Percentiles rank a stretch among this genome's conserved stretches.
These are phyloP conservation scores for Drosophila nigritarsus DNA, from an alignment of 2,888 invertebrate species.

Conservation along the genomic window DNA sequence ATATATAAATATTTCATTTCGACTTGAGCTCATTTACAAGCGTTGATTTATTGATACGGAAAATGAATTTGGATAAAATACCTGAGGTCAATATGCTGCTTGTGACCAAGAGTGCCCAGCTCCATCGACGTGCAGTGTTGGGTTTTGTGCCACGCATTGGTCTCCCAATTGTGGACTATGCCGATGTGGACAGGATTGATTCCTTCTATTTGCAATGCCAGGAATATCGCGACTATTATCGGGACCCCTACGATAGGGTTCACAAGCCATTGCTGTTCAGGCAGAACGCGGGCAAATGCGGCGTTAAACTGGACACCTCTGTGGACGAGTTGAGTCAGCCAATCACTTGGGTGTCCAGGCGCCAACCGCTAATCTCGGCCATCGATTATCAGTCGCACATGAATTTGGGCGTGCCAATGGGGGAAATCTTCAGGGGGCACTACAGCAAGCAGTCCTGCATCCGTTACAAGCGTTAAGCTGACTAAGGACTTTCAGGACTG, in stretches of 20 bases:
- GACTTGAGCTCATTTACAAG: not conserved
- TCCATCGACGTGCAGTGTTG: slow-evolving; percentile 65
- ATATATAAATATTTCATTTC: not conserved
- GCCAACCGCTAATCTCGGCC: slow-evolving; percentile 14
- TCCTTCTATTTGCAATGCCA: slow-evolving; percentile 78
- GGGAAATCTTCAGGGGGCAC: slow-evolving; percentile 13
- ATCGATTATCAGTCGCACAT: slow-evolving; percentile 32
- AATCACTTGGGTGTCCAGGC: slow-evolving; percentile 19
- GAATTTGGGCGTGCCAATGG: slow-evolving; percentile 39
- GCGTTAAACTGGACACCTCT: slow-evolving; percentile 31
- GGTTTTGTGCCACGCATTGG: slow-evolving; percentile 79
- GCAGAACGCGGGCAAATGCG: slow-evolving; percentile 52
- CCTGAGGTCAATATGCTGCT: slow-evolving; percentile 41
- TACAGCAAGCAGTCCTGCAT: slow-evolving; percentile 19
- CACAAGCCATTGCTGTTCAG: slow-evolving; percentile 55
- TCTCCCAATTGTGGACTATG: slow-evolving; percentile 75
- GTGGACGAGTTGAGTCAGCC: slow-evolving; percentile 35
- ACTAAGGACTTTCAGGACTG: not conserved
- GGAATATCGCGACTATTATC: slow-evolving; percentile 81
- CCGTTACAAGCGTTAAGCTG: slow-evolving; percentile 31
- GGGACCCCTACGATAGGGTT: slow-evolving; percentile 78
- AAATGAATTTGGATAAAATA: slow-evolving; percentile 29
- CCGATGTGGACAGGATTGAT: slow-evolving; percentile 73
- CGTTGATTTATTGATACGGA: not conserved
- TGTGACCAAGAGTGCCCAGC: slow-evolving; percentile 32